Evolutionary conservation across 2,113 vertebrate species (phyloP).

Genomic region (Platysteira castanea): DNA sequence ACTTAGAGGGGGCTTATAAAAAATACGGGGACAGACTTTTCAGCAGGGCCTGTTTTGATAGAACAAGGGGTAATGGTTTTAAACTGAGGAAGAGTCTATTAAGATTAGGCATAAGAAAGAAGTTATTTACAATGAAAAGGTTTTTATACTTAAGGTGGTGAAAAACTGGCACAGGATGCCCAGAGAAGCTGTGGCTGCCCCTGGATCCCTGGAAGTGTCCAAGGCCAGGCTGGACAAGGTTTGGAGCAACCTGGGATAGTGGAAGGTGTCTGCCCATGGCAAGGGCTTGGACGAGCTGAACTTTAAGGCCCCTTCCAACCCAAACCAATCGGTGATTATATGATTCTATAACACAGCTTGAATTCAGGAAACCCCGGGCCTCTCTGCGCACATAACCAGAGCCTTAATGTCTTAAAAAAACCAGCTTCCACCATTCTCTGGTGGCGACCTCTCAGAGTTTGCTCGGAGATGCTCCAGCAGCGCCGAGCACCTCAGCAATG

Average conservation of each 20-base stretch:
- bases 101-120: not conserved
- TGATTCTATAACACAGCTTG: rapidly evolving
- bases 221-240: rapidly evolving
- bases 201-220: not conserved
- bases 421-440: rapidly evolving
- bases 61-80: not conserved
- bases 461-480: not conserved
- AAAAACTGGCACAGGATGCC: not conserved
- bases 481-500: rapidly evolving
- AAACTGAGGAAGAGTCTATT: rapidly evolving
- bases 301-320: not conserved
- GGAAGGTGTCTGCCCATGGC: not conserved
- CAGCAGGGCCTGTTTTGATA: not conserved
- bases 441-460: rapidly evolving
- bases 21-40: not conserved
- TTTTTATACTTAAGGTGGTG: not conserved
- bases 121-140: not conserved
- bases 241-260: not conserved
- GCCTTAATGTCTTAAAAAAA: rapidly evolving
- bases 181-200: not conserved
- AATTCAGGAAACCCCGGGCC: rapidly evolving
- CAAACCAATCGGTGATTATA: not conserved
- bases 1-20: not conserved
- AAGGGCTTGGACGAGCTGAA: not conserved
- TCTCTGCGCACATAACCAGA: not conserved